These are phyloP conservation scores for Erebia ligea DNA, from an alignment of 2,888 invertebrate species.

Conservation along the genomic window DNA sequence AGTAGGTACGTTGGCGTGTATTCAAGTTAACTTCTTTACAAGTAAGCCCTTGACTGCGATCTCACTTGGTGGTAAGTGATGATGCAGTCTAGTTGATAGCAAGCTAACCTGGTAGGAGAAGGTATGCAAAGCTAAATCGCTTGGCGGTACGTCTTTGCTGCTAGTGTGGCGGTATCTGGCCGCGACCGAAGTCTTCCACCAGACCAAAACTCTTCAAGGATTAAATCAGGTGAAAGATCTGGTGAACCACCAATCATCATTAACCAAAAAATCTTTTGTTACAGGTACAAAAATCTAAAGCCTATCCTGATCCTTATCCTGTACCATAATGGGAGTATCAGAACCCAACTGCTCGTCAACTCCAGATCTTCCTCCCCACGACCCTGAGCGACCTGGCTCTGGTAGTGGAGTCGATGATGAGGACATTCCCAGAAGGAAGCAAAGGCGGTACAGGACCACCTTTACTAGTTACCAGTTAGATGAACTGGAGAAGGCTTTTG, in stretches of 20 bases:
- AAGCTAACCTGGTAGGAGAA: no score
- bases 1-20: no score
- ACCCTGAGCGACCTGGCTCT: slow-evolving; percentile 68
- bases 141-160: no score
- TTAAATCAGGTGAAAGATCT: no score
- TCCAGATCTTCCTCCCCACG: slow-evolving; percentile 62
- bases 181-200: no score
- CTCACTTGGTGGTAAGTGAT: no score
- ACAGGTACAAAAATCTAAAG: slow-evolving; percentile 41
- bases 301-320: slow-evolving; percentile 2
- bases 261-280: slow-evolving; percentile 44
- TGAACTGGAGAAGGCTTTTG: slow-evolving; percentile 98
- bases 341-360: slow-evolving; percentile 68
- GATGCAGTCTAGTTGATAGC: no score
- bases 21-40: no score
- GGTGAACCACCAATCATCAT: not conserved
- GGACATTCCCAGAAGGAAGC: slow-evolving; percentile 93
- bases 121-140: no score
- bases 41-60: no score
- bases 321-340: slow-evolving; percentile 68
- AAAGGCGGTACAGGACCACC: slow-evolving; percentile 95
- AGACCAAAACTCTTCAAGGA: no score
- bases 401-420: slow-evolving; percentile 85
- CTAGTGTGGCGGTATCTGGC: no score
- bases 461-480: slow-evolving; percentile 97